These are phyloP conservation scores for Pachypeltis micranthus DNA, from an alignment of 1,140 invertebrate genomes.

Conservation along the genomic window DNA sequence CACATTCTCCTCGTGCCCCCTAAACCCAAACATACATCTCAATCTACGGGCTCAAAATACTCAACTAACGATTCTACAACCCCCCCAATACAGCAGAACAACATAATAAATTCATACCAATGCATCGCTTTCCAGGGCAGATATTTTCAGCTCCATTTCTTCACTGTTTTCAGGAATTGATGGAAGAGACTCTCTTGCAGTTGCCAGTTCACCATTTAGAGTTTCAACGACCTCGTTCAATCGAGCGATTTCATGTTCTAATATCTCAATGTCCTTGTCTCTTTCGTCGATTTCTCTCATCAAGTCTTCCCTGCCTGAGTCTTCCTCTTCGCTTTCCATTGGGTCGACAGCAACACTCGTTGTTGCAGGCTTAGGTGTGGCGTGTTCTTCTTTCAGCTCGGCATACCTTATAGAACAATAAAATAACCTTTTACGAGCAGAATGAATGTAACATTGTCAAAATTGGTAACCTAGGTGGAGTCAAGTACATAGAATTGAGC, in stretches of 20 bases:
- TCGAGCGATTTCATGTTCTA: slow-evolving; percentile 20
- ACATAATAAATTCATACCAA: no score
- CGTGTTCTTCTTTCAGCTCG: slow-evolving; percentile 2
- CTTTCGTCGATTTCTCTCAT: slow-evolving; percentile 18
- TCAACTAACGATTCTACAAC: no score
- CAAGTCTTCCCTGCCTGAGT: slow-evolving; percentile 11
- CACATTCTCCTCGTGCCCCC: no score
- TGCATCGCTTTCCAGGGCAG: background rate
- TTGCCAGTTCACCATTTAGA: slow-evolving; percentile 13
- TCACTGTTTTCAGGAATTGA: slow-evolving; percentile 20
- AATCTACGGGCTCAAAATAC: no score
- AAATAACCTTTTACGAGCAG: no score
- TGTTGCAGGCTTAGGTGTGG: background rate
- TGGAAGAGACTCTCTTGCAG: slow-evolving; percentile 9
- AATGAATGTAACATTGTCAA: no score
- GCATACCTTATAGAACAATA: background rate
- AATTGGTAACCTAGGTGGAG: no score
- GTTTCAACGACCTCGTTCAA: slow-evolving; percentile 17
- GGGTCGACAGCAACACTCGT: background rate
- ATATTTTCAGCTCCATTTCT: slow-evolving; percentile 13
- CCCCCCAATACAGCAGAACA: no score
- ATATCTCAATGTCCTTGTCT: slow-evolving; percentile 22
- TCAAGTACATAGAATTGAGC: no score
- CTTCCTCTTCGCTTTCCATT: background rate
- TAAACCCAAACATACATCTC: no score